Evolutionary conservation across 2,888 invertebrate genomes (phyloP), one percentile per base, ranked within the genome.

Genomic region (Tachina lurida): DNA sequence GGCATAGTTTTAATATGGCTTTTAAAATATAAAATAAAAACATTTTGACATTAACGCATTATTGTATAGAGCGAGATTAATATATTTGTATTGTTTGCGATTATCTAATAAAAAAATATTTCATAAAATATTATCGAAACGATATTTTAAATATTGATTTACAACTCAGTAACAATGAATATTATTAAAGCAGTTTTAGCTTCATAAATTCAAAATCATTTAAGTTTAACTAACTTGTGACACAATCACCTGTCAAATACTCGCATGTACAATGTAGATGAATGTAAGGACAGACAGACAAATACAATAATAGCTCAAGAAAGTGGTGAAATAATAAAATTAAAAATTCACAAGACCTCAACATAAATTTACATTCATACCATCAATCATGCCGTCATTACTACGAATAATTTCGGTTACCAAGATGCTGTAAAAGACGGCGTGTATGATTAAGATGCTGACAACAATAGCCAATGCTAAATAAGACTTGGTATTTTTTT

Each of bases 241-340:
- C 9, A 60, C 74, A 81, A 81, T 65, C 68, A 68, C 31, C 81
- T 81, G 81, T 45, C 47, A 70, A 62, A 68, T 45, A 31, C 31
- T 31, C 31, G 7, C 31, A 31, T 31, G 7, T 31, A 31, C 31
- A 31, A 31, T 31, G 31, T 31, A 19, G 63, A 45, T 49, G 45
- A 49, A 67, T 43, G 22, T 5, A 31, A 60, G 22, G 10, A 54
- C n/a, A 4, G 49, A 54, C 15, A 19, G 0, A 47, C 17, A 56
- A 3, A 75, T 13, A 31, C 41, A 54, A 43, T 43, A 54, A 43
- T 43, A 13, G 45, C 7, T 31, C 19, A 68, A 58, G 22, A 47
- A 58, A 65, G 78, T 49, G 43, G 22, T 73, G 56, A 77, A 77
- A 77, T 41, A 77, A 52, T 73, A 52, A 77, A 73, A 65, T 52